Base-by-base conservation (phyloP, 2,888 invertebrate genomes). In the Ormyrus pomaceus region DNA sequence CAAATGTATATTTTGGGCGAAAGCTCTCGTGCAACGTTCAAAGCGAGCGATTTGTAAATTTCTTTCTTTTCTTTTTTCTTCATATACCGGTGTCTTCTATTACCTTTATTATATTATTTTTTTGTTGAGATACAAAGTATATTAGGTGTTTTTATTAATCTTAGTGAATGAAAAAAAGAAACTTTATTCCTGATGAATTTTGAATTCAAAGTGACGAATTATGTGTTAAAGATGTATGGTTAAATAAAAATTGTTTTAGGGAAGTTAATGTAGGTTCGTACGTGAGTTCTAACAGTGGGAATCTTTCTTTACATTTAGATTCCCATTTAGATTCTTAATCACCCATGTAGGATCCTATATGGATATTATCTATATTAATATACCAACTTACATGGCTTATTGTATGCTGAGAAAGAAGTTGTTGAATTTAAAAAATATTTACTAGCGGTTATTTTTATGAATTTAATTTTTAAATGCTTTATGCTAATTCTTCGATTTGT, bases 1-100 rank as follows among this genome's bases (percentile, higher is more conserved):
- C 70, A 48, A 82, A 75, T 80, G 76, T 79, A 75, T 68, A 78
- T 70, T 34, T 74, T 51, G 73, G 55, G 11, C 51, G 53, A 78
- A 34, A 34, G 58, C 65, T 78, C 65, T 75, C 75, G 77, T 61
- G 69, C 64, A 65, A 70, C 68, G 66, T 76, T 81, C 53, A 59
- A 56, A 66, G 70, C 55, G 70, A 79, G 79, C 74, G 74, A 79
- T 76, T 82, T 79, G 81, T 79, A 77, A 82, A 79, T 79, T 77
- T 79, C 19, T 51, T 34, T 70, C 58, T 66, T 71, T 56, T 66
- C 45, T 61, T 55, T 55, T 50, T 62, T 34, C 51, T 69, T 64
- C 56, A 71, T 69, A 76, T 58, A 72, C 72, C 72, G 51, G 62
- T 73, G 72, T 80, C 76, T 80, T 34, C 34, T 34, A 34, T 34